Evolutionary conservation across 2,113 vertebrate genomes (phyloP), one percentile per base, ranked within the genome.

Genomic region (Lophura nycthemera): DNA sequence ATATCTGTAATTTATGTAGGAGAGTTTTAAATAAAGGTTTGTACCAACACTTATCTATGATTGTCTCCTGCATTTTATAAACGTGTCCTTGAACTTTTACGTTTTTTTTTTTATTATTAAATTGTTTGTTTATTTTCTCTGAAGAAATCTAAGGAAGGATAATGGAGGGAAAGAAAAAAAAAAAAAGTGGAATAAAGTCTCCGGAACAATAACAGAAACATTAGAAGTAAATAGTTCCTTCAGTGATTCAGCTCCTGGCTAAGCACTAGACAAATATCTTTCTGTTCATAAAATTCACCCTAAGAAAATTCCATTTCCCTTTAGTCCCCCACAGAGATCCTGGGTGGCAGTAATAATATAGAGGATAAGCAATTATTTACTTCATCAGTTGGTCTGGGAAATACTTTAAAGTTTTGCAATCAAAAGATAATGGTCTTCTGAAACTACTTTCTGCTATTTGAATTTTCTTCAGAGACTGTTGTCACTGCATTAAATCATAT

Each of bases 361-460:
- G 66, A 93, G 92, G 92, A 95, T 94, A 82, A 95, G 83, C 94
- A 97, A 96, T 96, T 96, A 96, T 95, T 96, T 93, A 94, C 93
- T 96, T 96, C 92, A 95, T 95, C 86, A 86, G 91, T 81, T 85
- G 88, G 93, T 95, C 74, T 96, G 94, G 95, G 94, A 96, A 96
- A 95, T 85, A 83, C 91, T 95, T 95, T 95, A 64, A 97, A 95
- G 95, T 97, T 94, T 94, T 93, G 90, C 95, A 96, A 96, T 96
- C 91, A 96, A 95, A 96, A 95, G 85, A 95, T 95, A 96, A 96
- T 90, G 80, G 72, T 82, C 76, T 93, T 96, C 77, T 94, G 92
- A 95, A 96, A 89, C 92, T 92, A 78, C 92, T 86, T 27, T 89
- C 22, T 83, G 61, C 60, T 83, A 88, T 95, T 90, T 88, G 88